Conservation (phyloP, 2,113 vertebrate species). For the Bufo bufo region DNA sequence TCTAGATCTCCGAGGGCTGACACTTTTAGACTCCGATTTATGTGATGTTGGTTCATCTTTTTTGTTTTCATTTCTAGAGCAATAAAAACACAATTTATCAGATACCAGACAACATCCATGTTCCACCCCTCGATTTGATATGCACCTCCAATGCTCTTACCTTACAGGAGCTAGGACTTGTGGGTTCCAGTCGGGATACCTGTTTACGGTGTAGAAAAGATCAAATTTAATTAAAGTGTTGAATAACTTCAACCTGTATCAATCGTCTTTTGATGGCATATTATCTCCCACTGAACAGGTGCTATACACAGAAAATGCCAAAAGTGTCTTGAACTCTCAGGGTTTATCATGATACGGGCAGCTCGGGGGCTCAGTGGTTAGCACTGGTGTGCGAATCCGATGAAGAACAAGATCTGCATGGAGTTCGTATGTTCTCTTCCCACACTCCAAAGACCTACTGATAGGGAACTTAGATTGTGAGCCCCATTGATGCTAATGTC, state of each 20-base stretch:
- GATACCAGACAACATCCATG: not conserved
- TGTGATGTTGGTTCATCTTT: slow-evolving; percentile 69
- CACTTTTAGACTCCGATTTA: slow-evolving; percentile 66
- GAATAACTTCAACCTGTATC: not conserved
- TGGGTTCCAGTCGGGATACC: slow-evolving; percentile 88
- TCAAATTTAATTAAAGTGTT: not conserved
- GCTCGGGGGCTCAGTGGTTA: too few relatives aligned
- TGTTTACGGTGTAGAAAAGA: slow-evolving; percentile 60
- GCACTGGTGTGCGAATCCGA: too few relatives aligned
- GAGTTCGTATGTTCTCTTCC: too few relatives aligned
- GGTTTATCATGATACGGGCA: too few relatives aligned
- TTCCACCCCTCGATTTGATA: not conserved
- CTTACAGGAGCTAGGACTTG: slow-evolving; percentile 75
- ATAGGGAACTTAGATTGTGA: too few relatives aligned
- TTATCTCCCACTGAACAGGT: too few relatives aligned
- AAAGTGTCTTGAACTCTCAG: too few relatives aligned
- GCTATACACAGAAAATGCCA: too few relatives aligned
- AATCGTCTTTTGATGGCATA: too few relatives aligned
- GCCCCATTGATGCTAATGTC: too few relatives aligned
- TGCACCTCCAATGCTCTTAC: slow-evolving; percentile 61
- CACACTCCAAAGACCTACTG: too few relatives aligned
- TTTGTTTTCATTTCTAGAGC: slow-evolving; percentile 66
- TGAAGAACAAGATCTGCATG: too few relatives aligned
- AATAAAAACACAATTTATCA: not conserved
- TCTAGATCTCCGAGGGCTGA: slow-evolving; percentile 71